Evolutionary conservation across 2,888 invertebrate species (phyloP).

Genomic region (Orthosia gothica): DNA sequence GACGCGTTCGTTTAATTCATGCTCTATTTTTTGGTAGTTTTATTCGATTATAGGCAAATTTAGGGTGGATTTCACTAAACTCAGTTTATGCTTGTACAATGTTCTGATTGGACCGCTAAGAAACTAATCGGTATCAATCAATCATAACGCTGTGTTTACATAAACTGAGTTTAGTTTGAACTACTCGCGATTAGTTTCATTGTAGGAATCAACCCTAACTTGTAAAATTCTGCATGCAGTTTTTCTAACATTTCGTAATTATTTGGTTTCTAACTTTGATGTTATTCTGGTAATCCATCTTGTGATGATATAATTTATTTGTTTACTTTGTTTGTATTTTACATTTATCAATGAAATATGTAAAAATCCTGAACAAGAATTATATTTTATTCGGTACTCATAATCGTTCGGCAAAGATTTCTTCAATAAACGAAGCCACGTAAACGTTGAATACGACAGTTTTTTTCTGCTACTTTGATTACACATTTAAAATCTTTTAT

Average conservation of each 20-base stretch:
- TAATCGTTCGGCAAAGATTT: background rate
- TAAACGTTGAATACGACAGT: background rate
- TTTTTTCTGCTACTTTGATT: background rate
- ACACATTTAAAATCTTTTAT: background rate
- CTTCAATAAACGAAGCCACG: background rate
- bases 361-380: background rate
- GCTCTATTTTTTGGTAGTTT: conserved; percentile 36
- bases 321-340: background rate
- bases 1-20: conserved; percentile 39
- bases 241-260: conserved; percentile 33
- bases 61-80: background rate
- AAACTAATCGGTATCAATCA: too few species aligned
- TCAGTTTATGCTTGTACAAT: too few species aligned
- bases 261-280: background rate
- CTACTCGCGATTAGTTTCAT: too few species aligned
- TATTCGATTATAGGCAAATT: conserved; percentile 32
- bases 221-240: conserved; percentile 36
- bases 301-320: background rate
- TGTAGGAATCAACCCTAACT: background rate
- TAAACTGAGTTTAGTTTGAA: too few species aligned
- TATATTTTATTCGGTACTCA: background rate
- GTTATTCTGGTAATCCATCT: background rate
- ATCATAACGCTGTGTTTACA: too few species aligned
- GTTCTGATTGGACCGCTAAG: too few species aligned
- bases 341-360: background rate